These are phyloP conservation scores for Rhagoletis zephyria DNA, from an alignment of 1,140 invertebrate genomes.

Conservation along the genomic window DNA sequence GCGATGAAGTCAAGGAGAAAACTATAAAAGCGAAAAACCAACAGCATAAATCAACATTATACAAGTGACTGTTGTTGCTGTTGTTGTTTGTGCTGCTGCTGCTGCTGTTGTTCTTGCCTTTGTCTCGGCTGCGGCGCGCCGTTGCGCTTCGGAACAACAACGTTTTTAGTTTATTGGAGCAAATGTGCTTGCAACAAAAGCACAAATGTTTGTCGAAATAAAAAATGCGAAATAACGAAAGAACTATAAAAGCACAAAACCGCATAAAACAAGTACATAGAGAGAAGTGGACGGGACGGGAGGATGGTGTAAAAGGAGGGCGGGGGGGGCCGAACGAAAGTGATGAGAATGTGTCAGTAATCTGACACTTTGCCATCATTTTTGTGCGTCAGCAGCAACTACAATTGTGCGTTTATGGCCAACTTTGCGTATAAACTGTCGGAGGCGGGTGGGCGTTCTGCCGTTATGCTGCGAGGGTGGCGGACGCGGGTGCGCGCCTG, in stretches of 20 bases:
- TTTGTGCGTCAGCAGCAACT: not conserved
- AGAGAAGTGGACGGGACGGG: not conserved
- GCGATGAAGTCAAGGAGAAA: conserved; percentile 35
- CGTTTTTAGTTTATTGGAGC: conserved; percentile 36
- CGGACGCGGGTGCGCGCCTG: not conserved
- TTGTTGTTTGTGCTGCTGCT: not conserved
- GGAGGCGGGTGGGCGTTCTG: not conserved
- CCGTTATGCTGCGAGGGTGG: no score
- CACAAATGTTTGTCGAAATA: not conserved
- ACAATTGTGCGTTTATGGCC: not conserved
- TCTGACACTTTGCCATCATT: conserved; percentile 51
- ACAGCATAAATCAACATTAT: conserved; percentile 49
- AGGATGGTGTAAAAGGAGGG: not conserved
- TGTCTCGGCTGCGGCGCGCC: not conserved
- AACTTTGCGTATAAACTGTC: conserved; percentile 5
- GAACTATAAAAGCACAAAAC: not conserved
- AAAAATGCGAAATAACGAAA: not conserved
- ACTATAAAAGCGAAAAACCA: conserved; percentile 49
- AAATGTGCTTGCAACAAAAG: conserved; percentile 2
- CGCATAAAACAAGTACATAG: not conserved
- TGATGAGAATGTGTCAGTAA: conserved; percentile 49
- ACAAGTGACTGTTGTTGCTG: not conserved
- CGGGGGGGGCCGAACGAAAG: not conserved
- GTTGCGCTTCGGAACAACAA: not conserved
- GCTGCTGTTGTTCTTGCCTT: not conserved